Percentiles rank a stretch among this genome's conserved stretches.
Conservation (phyloP, 1,140 invertebrate species). For the Rhizoglyphus robini region DNA sequence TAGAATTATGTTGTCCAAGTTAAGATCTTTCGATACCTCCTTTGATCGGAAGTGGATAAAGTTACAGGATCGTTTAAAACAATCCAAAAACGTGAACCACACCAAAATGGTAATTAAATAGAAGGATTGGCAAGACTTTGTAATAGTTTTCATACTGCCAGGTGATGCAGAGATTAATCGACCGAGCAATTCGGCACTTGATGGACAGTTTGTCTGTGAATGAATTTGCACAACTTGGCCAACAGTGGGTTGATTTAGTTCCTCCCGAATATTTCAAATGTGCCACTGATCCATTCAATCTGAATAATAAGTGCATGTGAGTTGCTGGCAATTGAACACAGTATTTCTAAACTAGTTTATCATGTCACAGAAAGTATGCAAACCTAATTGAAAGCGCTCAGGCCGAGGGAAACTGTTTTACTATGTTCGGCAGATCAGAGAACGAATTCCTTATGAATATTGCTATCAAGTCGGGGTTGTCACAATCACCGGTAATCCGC, state of each 20-base stretch:
- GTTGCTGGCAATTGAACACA: background rate
- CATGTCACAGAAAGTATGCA: conserved; percentile 13
- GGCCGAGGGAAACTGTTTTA: conserved; percentile 15
- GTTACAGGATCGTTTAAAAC: background rate
- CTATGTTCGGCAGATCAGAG: conserved; percentile 8
- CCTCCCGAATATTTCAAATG: conserved; percentile 14
- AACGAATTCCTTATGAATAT: conserved; percentile 3
- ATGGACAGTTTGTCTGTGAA: conserved; percentile 15
- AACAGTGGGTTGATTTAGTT: conserved; percentile 1
- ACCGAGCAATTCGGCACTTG: conserved; percentile 5
- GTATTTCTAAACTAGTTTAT: background rate
- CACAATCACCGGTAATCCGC: conserved; percentile 13
- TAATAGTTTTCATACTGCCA: background rate
- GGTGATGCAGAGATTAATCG: conserved; percentile 1
- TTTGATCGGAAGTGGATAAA: conserved; percentile 14
- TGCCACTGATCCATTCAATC: conserved; percentile 15
- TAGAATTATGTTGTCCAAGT: conserved; percentile 8
- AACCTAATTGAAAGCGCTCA: conserved; percentile 15
- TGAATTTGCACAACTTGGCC: conserved; percentile 12
- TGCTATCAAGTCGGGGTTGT: conserved; percentile 15
- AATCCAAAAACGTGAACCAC: background rate
- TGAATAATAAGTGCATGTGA: conserved; percentile 15
- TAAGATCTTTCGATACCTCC: conserved; percentile 1
- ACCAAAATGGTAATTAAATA: conserved; percentile 1
- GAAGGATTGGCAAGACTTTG: background rate